phyloP scores from a whole-genome alignment of 2,888 invertebrate species.

The Steinernema carpocapsae region DNA sequence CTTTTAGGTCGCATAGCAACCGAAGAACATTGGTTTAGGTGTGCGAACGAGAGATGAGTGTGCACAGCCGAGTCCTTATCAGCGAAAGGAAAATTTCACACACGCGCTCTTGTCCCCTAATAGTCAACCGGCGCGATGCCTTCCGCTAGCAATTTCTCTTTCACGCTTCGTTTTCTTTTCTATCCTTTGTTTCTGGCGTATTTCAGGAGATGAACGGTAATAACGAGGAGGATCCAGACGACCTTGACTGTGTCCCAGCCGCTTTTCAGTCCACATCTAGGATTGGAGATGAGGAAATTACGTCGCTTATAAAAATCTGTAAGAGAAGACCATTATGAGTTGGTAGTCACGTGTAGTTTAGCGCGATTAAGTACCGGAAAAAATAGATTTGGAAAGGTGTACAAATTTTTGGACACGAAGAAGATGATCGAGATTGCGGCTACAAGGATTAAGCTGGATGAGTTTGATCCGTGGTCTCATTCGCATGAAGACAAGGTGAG shows the following conservation, averaged over 20 bases:
- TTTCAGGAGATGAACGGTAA: background rate
- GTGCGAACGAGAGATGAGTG: background rate
- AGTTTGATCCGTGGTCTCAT: conserved; percentile 22
- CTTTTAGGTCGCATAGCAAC: background rate
- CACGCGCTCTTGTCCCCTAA: background rate
- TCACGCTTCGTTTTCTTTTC: too few species aligned
- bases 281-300: background rate
- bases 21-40: background rate
- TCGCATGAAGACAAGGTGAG: background rate
- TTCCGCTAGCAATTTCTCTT: background rate
- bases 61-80: background rate
- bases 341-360: background rate
- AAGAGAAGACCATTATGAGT: background rate
- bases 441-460: conserved; percentile 11
- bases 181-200: too few species aligned
- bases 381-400: conserved; percentile 21
- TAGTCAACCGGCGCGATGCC: background rate
- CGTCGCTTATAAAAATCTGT: conserved; percentile 7
- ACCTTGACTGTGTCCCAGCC: background rate
- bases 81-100: background rate
- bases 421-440: conserved; percentile 19
- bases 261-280: conserved; percentile 12
- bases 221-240: background rate
- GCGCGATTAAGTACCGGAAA: conserved; percentile 13
- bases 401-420: conserved; percentile 18